Percentiles rank a stretch among this genome's conserved stretches.
Evolutionary conservation across 2,113 vertebrate species (phyloP).

Genomic region (Nannobrachium achirus): DNA sequence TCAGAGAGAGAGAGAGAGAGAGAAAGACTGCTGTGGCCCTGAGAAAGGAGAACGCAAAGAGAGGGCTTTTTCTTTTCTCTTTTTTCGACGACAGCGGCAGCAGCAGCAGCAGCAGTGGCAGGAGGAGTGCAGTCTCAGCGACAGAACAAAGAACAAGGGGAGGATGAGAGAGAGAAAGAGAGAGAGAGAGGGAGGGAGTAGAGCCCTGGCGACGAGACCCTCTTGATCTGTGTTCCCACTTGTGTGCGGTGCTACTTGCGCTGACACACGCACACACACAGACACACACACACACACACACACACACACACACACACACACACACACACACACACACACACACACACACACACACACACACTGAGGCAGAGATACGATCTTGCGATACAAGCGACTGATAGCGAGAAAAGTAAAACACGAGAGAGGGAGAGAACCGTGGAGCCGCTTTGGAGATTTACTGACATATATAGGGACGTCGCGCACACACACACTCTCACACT

Average conservation of each 20-base stretch:
- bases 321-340: conserved; percentile 8
- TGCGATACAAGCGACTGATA: conserved; percentile 21
- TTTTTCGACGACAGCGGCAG: conserved; percentile 59
- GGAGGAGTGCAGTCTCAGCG: conserved; percentile 76
- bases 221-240: conserved; percentile 71
- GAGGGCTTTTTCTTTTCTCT: conserved; percentile 19
- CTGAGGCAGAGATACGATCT: neutral
- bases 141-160: conserved; percentile 68
- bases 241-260: conserved; percentile 52
- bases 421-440: conserved; percentile 30
- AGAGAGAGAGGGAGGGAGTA: conserved; percentile 43
- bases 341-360: conserved; percentile 14
- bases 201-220: conserved; percentile 46
- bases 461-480: conserved; percentile 3
- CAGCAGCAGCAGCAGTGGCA: conserved; percentile 53
- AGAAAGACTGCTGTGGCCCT: conserved; percentile 41
- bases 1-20: conserved; percentile 39
- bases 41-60: conserved; percentile 58
- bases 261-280: neutral
- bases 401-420: conserved; percentile 38
- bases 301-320: conserved; percentile 38
- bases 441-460: conserved; percentile 1
- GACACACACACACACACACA: conserved; percentile 60
- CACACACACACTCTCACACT: no score
- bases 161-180: conserved; percentile 44